Conservation (phyloP, 2,113 vertebrate species). For the Pterophyllum scalare region DNA sequence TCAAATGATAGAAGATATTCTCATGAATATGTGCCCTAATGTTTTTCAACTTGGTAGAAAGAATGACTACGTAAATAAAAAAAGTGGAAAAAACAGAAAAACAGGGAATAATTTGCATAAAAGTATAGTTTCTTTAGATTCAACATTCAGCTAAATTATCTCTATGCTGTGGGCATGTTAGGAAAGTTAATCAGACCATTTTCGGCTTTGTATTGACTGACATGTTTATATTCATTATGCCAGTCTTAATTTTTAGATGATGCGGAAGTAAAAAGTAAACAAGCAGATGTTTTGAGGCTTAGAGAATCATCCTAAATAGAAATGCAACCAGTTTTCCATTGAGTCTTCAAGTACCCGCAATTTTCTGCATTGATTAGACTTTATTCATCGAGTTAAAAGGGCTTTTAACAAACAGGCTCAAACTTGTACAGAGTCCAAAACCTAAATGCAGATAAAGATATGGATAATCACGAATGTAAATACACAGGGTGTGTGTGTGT, state of each 20-base stretch:
- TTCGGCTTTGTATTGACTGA: background rate
- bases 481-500: background rate
- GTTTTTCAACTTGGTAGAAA: background rate
- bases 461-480: conserved; percentile 20
- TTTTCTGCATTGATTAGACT: conserved; percentile 21
- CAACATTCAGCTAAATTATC: background rate
- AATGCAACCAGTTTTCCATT: conserved; percentile 1
- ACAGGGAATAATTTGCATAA: background rate
- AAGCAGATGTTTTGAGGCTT: conserved; percentile 19
- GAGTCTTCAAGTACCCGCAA: conserved; percentile 32
- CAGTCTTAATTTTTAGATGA: conserved; percentile 8
- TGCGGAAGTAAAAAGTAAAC: conserved; percentile 20
- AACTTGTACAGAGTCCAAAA: conserved; percentile 3
- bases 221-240: background rate
- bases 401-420: background rate
- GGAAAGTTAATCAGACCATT: background rate
- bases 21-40: background rate
- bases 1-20: background rate
- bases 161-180: too few species aligned
- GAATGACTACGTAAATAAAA: background rate
- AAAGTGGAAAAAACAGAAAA: background rate
- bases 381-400: conserved; percentile 31
- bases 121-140: background rate
- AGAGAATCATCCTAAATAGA: background rate
- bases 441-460: background rate